Conservation (phyloP, 2,888 invertebrate genomes). For the Lapara coniferarum region DNA sequence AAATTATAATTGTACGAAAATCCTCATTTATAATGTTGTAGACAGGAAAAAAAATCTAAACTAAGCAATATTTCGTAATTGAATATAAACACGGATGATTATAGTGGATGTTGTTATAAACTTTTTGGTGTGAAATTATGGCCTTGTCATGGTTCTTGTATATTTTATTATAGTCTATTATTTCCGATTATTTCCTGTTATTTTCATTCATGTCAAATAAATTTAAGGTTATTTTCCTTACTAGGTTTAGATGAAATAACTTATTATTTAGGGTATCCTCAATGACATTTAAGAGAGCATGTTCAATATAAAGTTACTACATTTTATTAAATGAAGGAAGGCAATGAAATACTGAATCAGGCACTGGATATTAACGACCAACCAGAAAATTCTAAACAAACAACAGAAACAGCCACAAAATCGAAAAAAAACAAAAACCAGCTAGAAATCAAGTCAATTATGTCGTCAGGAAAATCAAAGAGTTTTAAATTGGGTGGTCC, state of each 20-base stretch:
- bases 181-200: not conserved
- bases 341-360: not conserved
- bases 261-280: too few species aligned
- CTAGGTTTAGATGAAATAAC: too few species aligned
- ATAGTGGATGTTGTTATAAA: too few species aligned
- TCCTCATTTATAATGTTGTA: too few species aligned
- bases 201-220: not conserved
- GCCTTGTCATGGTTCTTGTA: too few species aligned
- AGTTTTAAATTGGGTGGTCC: conserved; percentile 30
- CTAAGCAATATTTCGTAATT: too few species aligned
- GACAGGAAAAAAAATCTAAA: too few species aligned
- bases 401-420: not conserved
- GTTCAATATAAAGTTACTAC: not conserved
- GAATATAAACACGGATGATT: too few species aligned
- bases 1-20: too few species aligned
- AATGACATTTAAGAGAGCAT: not conserved
- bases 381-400: conserved; percentile 1
- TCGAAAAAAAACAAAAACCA: not conserved
- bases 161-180: not conserved
- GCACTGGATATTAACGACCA: not conserved
- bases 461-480: conserved; percentile 4
- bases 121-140: too few species aligned
- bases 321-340: not conserved
- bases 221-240: not conserved
- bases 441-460: not conserved